A percentile compares a stretch with the other conserved stretches of the same genome.
Evolutionary conservation across 1,140 invertebrate genomes (phyloP).

Genomic region (Magallana gigas): DNA sequence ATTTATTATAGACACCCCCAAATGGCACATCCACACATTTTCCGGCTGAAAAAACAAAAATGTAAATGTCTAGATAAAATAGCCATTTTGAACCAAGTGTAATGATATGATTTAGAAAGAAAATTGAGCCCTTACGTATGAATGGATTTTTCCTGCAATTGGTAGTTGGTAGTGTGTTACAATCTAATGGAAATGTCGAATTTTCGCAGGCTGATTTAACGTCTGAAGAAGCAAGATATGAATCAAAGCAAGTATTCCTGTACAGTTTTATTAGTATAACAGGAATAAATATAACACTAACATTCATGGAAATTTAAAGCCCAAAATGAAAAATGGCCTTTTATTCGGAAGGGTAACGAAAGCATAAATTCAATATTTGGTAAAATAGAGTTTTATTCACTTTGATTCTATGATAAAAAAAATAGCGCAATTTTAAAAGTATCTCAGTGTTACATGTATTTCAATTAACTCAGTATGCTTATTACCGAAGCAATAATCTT

Average conservation of each 20-base stretch:
- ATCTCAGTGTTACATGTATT: too few relatives aligned
- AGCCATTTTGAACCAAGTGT: neutral
- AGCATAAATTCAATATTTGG: too few relatives aligned
- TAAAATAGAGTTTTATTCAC: too few relatives aligned
- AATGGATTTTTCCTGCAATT: conserved; percentile 68
- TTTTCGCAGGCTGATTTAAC: conserved; percentile 58
- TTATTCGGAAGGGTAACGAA: too few relatives aligned
- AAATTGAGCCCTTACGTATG: conserved; percentile 59
- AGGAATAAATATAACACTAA: neutral
- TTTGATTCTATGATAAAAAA: too few relatives aligned
- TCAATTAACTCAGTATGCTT: too few relatives aligned
- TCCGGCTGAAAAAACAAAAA: conserved; percentile 58
- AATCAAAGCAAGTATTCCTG: neutral
- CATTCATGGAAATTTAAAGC: too few relatives aligned
- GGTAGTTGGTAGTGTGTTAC: conserved; percentile 67
- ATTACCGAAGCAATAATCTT: conserved; percentile 60
- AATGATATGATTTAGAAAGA: conserved; percentile 7
- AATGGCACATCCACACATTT: conserved; percentile 60
- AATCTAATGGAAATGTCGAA: conserved; percentile 60
- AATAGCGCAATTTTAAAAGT: too few relatives aligned
- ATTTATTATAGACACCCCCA: conserved; percentile 47
- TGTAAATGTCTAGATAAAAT: neutral
- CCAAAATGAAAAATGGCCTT: too few relatives aligned
- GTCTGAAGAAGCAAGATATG: conserved; percentile 50
- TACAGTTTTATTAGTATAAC: neutral